Conservation (phyloP, 2,797 vertebrate genomes). For the Myripristis murdjan region DNA sequence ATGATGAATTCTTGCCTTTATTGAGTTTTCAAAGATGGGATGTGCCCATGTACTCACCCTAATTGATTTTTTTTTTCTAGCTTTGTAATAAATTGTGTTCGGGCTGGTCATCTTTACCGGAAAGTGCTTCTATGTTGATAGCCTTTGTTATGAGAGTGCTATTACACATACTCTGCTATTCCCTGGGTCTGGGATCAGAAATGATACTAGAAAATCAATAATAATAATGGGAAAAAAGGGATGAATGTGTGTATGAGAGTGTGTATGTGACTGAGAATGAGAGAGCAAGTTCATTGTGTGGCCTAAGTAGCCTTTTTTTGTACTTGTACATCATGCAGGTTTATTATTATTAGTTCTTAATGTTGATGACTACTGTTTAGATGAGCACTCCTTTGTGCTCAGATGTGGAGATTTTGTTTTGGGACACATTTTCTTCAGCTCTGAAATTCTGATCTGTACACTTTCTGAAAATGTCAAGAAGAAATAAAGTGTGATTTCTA, state of each 20-base stretch:
- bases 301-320: constrained; percentile 5
- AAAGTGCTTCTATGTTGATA: constrained; percentile 19
- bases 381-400: not conserved
- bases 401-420: constrained; percentile 25
- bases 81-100: not conserved
- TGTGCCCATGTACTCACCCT: not conserved
- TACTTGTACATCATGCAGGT: constrained; percentile 1
- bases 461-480: not conserved
- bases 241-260: constrained; percentile 2
- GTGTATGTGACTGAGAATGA: constrained; percentile 2
- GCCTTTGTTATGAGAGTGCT: constrained; percentile 4
- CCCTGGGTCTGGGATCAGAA: not conserved
- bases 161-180: not conserved
- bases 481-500: constrained; percentile 20
- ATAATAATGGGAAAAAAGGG: not conserved
- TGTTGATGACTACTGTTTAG: not conserved
- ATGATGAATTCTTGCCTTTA: not conserved
- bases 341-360: not conserved
- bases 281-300: not conserved
- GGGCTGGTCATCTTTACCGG: not conserved
- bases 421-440: not conserved
- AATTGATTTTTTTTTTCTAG: not conserved
- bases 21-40: not conserved
- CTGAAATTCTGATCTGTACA: too few relatives aligned
- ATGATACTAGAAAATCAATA: not conserved